Evolutionary conservation across 2,888 invertebrate genomes (phyloP).

Genomic region (Orchestes rusci): DNA sequence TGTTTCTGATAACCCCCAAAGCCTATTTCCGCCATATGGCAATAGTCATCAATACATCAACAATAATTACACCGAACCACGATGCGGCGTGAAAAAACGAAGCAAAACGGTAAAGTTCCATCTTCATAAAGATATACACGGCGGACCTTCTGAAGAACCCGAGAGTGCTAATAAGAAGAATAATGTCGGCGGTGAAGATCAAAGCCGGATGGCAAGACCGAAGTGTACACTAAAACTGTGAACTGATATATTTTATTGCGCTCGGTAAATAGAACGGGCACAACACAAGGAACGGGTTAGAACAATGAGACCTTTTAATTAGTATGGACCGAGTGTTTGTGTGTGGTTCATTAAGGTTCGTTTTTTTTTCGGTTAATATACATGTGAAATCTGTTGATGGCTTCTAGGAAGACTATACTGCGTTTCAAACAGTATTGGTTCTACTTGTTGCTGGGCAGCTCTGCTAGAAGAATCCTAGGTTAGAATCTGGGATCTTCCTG

Average conservation of each 20-base stretch:
- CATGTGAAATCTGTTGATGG: no score
- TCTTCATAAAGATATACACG: constrained; percentile 13
- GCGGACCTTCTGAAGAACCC: constrained; percentile 16
- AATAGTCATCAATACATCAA: no score
- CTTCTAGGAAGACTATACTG: no score
- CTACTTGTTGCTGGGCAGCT: no score
- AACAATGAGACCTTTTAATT: constrained; percentile 20
- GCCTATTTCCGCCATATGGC: no score
- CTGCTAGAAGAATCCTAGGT: no score
- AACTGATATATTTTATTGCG: constrained; percentile 22
- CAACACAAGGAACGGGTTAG: constrained; percentile 10
- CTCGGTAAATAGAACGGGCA: constrained; percentile 15
- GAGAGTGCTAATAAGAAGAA: constrained; percentile 20
- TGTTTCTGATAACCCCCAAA: no score
- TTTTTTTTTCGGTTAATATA: no score
- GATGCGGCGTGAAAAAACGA: constrained; percentile 4
- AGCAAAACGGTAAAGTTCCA: constrained; percentile 5
- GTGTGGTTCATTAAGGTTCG: constrained; percentile 7
- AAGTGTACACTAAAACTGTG: constrained; percentile 23
- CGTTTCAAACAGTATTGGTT: no score
- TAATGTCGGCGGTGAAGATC: constrained; percentile 17
- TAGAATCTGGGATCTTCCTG: no score
- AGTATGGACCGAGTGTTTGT: constrained; percentile 7
- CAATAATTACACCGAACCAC: no score
- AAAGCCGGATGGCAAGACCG: constrained; percentile 11